Conservation (phyloP, 2,888 invertebrate species). For the Malthinus flaveolus region DNA sequence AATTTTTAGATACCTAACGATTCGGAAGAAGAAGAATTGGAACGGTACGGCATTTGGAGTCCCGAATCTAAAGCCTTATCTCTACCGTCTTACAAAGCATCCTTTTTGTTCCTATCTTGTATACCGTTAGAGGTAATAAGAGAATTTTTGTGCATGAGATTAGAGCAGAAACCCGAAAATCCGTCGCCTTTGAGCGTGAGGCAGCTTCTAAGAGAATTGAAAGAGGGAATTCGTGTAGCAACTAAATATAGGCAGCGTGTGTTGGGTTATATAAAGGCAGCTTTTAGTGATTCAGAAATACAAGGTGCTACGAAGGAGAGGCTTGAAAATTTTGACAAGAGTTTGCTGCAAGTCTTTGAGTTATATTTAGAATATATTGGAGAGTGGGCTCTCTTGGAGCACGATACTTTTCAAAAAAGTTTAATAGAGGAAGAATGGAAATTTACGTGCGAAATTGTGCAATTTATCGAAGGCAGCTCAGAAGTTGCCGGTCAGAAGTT, state of each 20-base stretch:
- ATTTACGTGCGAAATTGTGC: constrained; percentile 78
- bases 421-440: constrained; percentile 86
- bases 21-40: constrained; percentile 57
- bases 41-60: constrained; percentile 77
- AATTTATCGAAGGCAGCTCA: constrained; percentile 76
- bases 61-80: constrained; percentile 74
- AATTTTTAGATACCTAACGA: constrained; percentile 35
- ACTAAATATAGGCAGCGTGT: constrained; percentile 80
- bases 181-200: constrained; percentile 86
- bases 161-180: constrained; percentile 80
- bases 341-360: constrained; percentile 66
- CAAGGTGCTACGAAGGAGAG: constrained; percentile 61
- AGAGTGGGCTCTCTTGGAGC: constrained; percentile 76
- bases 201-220: constrained; percentile 81
- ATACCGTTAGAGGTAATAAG: constrained; percentile 91
- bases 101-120: constrained; percentile 83
- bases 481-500: constrained; percentile 76
- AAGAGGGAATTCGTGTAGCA: constrained; percentile 85
- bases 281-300: constrained; percentile 57
- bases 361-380: constrained; percentile 86
- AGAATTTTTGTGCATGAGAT: constrained; percentile 83
- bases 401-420: constrained; percentile 69
- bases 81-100: constrained; percentile 82
- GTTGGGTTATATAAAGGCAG: constrained; percentile 66
- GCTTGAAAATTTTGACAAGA: constrained; percentile 74